Evolutionary conservation across 2,113 vertebrate genomes (phyloP).

Genomic region (Microtus pennsylvanicus): DNA sequence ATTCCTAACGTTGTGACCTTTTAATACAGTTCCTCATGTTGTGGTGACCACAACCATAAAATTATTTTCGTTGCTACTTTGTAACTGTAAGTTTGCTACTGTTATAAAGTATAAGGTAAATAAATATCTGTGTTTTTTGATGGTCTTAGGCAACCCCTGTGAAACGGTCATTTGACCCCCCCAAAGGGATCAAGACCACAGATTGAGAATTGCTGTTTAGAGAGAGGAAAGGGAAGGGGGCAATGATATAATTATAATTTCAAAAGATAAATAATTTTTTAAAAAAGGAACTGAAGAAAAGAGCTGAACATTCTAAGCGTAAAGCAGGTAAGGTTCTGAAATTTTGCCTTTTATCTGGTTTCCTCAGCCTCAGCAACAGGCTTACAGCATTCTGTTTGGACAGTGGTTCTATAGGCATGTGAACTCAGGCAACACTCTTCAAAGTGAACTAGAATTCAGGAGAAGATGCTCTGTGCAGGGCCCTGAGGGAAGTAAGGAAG

Average conservation of each 20-base stretch:
- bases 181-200: neutral
- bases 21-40: neutral
- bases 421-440: neutral
- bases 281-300: conserved; percentile 59
- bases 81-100: neutral
- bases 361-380: conserved; percentile 66
- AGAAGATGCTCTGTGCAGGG: neutral
- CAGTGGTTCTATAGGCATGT: neutral
- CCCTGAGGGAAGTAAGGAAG: neutral
- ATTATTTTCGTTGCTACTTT: neutral
- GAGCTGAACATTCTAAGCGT: neutral
- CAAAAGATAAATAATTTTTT: neutral
- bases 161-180: neutral
- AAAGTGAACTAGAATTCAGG: neutral
- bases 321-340: neutral
- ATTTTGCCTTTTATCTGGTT: conserved; percentile 80
- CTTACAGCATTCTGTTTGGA: neutral
- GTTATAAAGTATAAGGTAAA: neutral
- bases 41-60: neutral
- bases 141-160: neutral
- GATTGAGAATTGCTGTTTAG: neutral
- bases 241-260: neutral
- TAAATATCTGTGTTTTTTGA: neutral
- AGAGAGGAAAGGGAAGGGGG: neutral
- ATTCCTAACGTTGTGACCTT: neutral